A percentile compares a stretch with the other conserved stretches of the same genome.
Conservation (phyloP, 2,797 vertebrate species). For the Thalassophryne amazonica region DNA sequence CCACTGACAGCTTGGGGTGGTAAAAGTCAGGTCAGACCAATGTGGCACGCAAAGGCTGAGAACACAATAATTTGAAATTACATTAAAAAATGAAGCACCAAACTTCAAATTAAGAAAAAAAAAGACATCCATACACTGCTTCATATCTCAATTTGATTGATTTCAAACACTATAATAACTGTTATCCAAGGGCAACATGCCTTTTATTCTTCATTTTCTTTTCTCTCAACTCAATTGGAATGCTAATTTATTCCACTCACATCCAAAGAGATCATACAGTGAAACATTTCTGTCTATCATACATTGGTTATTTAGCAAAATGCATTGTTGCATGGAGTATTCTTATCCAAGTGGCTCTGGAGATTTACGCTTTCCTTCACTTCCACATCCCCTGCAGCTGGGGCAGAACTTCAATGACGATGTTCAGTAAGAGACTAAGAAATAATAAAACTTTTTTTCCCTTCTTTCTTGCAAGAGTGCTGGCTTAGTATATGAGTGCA, state of each 20-base stretch:
- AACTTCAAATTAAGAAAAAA: background rate
- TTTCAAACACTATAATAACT: slow-evolving; percentile 31
- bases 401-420: slow-evolving; percentile 42
- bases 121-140: background rate
- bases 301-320: slow-evolving; percentile 69
- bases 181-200: slow-evolving; percentile 19
- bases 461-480: slow-evolving; percentile 51
- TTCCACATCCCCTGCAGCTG: slow-evolving; percentile 47
- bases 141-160: slow-evolving; percentile 19
- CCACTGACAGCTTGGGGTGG: too few relatives aligned
- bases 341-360: slow-evolving; percentile 59
- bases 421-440: slow-evolving; percentile 53
- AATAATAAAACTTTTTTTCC: slow-evolving; percentile 60
- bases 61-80: too few relatives aligned
- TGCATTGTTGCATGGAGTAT: slow-evolving; percentile 60
- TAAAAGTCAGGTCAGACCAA: too few relatives aligned
- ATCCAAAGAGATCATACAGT: slow-evolving; percentile 52
- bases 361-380: slow-evolving; percentile 58
- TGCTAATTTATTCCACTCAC: slow-evolving; percentile 68
- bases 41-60: too few relatives aligned
- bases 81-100: too few relatives aligned
- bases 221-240: slow-evolving; percentile 43
- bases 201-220: slow-evolving; percentile 23
- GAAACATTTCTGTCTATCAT: slow-evolving; percentile 67
- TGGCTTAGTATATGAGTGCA: slow-evolving; percentile 44